phyloP scores from a whole-genome alignment of 2,888 invertebrate species.

The Leptothorax acervorum region DNA sequence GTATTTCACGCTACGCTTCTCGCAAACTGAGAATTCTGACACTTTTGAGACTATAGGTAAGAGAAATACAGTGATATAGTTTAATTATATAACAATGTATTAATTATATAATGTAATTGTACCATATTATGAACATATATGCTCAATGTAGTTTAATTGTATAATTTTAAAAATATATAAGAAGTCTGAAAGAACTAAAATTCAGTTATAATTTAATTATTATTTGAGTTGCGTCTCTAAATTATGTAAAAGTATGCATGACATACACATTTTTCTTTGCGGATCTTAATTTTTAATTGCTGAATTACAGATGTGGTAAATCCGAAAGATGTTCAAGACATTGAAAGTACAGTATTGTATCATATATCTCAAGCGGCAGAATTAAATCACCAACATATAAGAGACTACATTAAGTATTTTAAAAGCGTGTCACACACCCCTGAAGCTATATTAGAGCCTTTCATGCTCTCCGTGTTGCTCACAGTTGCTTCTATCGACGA shows the following conservation, averaged over 20 bases:
- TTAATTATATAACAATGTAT: background rate
- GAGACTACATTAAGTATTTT: slow-evolving; percentile 85
- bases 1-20: slow-evolving; percentile 86
- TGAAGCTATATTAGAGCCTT: slow-evolving; percentile 88
- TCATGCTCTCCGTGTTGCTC: slow-evolving; percentile 88
- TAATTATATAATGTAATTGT: background rate
- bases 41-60: slow-evolving; percentile 77
- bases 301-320: slow-evolving; percentile 64
- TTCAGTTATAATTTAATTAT: background rate
- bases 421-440: slow-evolving; percentile 87
- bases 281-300: background rate
- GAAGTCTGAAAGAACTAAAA: background rate
- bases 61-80: slow-evolving; percentile 52
- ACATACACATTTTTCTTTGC: background rate
- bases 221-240: background rate
- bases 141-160: background rate
- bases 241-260: background rate
- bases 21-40: slow-evolving; percentile 67
- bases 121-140: background rate
- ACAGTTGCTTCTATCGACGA: slow-evolving; percentile 86
- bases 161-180: background rate
- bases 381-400: slow-evolving; percentile 85
- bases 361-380: slow-evolving; percentile 86
- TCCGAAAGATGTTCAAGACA: slow-evolving; percentile 86
- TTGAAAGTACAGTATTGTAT: slow-evolving; percentile 88